These are phyloP conservation scores for Oxygymnocypris stewartii DNA, from an alignment of 2,113 vertebrate species.

Conservation along the genomic window DNA sequence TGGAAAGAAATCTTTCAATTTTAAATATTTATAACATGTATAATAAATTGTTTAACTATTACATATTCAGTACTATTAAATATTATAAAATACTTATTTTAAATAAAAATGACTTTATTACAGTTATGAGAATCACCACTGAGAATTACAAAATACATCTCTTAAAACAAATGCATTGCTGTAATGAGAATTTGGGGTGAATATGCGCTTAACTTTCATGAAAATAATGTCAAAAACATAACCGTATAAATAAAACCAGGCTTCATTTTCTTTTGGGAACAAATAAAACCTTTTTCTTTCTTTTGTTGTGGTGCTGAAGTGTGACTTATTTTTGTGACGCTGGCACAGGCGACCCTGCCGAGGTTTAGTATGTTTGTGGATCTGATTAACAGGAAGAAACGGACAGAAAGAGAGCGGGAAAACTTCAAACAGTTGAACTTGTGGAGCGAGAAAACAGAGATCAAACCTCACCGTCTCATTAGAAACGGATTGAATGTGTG, in stretches of 20 bases:
- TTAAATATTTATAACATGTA: too few species aligned
- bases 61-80: not conserved
- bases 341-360: not conserved
- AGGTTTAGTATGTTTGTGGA: slow-evolving; percentile 27
- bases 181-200: not conserved
- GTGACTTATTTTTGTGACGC: not conserved
- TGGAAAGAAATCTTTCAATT: not conserved
- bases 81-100: not conserved
- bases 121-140: too few species aligned
- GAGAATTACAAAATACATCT: too few species aligned
- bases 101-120: not conserved
- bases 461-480: slow-evolving; percentile 63
- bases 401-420: slow-evolving; percentile 6
- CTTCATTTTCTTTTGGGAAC: not conserved
- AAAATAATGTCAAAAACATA: not conserved
- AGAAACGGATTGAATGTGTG: slow-evolving; percentile 66
- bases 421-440: slow-evolving; percentile 48
- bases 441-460: slow-evolving; percentile 52
- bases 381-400: not conserved
- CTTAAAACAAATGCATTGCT: too few species aligned
- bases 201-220: not conserved
- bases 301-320: not conserved
- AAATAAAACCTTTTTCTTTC: not conserved
- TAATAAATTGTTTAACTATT: too few species aligned
- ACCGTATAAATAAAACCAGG: not conserved